Evolutionary conservation across 2,797 vertebrate species (phyloP), one percentile per base, ranked within the genome.

Genomic region (Carduelis carduelis): DNA sequence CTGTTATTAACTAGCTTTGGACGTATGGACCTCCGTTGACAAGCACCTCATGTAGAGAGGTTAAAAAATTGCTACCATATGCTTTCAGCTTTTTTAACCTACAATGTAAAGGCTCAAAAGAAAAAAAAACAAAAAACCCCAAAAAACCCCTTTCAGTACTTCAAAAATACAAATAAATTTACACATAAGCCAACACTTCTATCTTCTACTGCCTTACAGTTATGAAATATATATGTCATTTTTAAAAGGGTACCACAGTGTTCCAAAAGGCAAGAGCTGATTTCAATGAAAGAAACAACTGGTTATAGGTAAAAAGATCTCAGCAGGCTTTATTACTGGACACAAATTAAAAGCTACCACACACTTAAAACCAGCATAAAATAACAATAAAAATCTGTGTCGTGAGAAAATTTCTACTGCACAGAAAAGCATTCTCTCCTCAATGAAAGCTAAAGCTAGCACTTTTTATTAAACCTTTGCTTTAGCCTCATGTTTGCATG

Each of bases 1-100:
- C 97, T 97, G 91, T 97, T 95, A 97, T 95, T 97, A 97, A 97
- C 95, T 97, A 96, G 96, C 79, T 96, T 85, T 94, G 95, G 96
- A 93, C 63, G 83, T 81, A 95, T 86, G 96, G 95, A 94, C 80
- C 89, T 94, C 76, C 24, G 83, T 70, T 97, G 95, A 96, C 72
- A 96, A 93, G 90, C 69, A 94, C 80, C 92, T 96, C 87, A 96
- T 66, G 86, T 89, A 94, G 70, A 95, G 53, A 96, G 90, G 85
- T 91, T 97, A 96, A 96, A 94, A 96, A 97, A 98, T 95, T 95
- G 86, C 93, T 96, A 96, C 91, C 95, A 94, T 76, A 95, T 93
- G 87, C 95, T 95, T 97, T 94, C 92, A 94, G 88, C 53, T 90
- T 96, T 95, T 92, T 71, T 85, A 96, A 94, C 66, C 74, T 63